Percentiles rank a stretch among this genome's conserved stretches.
Conservation (phyloP, 2,797 vertebrate species). For the Gymnothorax javanicus region DNA sequence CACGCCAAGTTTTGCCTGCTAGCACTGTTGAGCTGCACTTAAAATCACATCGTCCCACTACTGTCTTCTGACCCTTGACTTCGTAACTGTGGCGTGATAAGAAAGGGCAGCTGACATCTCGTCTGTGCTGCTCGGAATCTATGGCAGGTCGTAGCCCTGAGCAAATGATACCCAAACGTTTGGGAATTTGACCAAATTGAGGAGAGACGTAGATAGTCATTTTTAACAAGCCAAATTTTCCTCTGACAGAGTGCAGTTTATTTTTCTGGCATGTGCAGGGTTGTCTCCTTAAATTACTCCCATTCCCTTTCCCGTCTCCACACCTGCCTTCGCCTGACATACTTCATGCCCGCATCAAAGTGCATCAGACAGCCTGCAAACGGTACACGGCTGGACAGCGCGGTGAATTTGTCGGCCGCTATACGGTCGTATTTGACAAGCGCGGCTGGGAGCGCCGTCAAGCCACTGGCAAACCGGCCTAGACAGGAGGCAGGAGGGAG, state of each 20-base stretch:
- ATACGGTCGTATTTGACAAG: background rate
- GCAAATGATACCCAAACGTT: background rate
- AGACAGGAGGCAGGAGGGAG: background rate
- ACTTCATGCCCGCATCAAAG: background rate
- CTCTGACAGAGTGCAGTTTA: background rate
- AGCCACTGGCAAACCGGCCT: background rate
- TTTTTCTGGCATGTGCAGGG: background rate
- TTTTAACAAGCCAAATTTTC: background rate
- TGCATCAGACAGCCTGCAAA: background rate
- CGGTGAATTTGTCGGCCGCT: background rate
- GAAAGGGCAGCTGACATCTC: background rate
- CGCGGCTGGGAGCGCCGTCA: background rate
- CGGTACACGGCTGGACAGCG: background rate
- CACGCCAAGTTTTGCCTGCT: background rate
- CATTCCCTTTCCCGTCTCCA: background rate
- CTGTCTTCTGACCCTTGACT: background rate
- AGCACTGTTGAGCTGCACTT: background rate
- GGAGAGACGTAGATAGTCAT: too few relatives aligned
- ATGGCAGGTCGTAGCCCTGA: background rate
- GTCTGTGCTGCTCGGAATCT: background rate
- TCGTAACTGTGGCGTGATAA: background rate
- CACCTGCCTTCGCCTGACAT: background rate
- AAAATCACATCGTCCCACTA: background rate
- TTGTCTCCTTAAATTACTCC: background rate
- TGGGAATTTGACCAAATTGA: too few relatives aligned